Conservation (phyloP, 1,140 invertebrate genomes). For the Temnothorax nylanderi region DNA sequence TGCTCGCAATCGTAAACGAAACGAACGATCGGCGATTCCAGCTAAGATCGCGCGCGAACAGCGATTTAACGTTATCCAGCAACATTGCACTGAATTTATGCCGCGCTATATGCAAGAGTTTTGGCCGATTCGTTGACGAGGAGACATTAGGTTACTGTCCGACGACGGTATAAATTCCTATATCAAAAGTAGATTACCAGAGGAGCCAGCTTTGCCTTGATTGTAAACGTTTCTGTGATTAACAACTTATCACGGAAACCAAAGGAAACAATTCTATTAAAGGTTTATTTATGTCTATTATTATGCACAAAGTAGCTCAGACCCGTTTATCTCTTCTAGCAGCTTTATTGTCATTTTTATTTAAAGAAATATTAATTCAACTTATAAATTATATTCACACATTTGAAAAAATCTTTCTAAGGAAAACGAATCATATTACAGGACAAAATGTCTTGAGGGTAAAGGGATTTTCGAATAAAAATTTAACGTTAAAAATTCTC, state of each 20-base stretch:
- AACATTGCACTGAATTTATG: not conserved
- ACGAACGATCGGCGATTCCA: constrained; percentile 2
- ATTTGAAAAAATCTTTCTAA: not conserved
- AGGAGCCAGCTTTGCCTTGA: not conserved
- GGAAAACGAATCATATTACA: not conserved
- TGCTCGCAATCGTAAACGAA: not conserved
- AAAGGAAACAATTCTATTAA: not conserved
- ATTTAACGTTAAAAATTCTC: not conserved
- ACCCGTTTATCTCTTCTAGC: not conserved
- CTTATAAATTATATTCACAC: not conserved
- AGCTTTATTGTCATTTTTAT: not conserved
- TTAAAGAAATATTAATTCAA: not conserved
- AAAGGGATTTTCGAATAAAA: not conserved
- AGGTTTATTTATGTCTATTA: not conserved
- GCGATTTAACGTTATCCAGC: not conserved
- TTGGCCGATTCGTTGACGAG: not conserved
- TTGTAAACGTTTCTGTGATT: constrained; percentile 3
- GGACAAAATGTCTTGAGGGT: no score
- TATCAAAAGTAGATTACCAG: not conserved
- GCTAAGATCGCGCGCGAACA: not conserved
- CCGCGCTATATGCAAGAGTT: not conserved
- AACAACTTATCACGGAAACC: not conserved
- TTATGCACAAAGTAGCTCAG: no score
- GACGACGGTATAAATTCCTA: not conserved
- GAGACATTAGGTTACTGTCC: not conserved